These are phyloP conservation scores for Hemitrygon akajei DNA, from an alignment of 2,797 vertebrate genomes.

Conservation along the genomic window DNA sequence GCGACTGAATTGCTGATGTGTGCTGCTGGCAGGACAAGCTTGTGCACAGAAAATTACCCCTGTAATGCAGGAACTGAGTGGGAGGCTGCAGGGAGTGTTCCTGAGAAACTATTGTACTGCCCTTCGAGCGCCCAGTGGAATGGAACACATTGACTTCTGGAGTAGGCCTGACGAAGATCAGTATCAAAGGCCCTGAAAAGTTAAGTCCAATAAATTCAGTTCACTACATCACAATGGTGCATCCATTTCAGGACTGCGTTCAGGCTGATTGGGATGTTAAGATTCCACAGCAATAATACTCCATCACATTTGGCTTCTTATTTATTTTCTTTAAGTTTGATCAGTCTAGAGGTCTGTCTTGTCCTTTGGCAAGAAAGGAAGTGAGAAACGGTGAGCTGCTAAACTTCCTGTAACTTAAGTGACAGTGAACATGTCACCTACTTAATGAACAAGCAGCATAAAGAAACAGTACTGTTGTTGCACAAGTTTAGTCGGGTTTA, in stretches of 20 bases:
- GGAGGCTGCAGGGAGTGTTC: not conserved
- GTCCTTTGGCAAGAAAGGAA: not conserved
- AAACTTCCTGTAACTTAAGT: not conserved
- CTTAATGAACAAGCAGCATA: not conserved
- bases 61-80: not conserved
- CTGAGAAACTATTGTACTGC: not conserved
- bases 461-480: not conserved
- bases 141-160: not conserved
- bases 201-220: not conserved
- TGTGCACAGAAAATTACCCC: not conserved
- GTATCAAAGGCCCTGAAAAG: not conserved
- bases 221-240: too few species aligned
- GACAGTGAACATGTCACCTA: not conserved
- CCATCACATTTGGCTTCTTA: not conserved
- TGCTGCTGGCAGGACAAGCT: not conserved
- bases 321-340: not conserved
- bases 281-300: not conserved
- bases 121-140: not conserved
- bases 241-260: not conserved
- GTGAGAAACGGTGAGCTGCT: not conserved
- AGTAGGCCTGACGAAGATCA: not conserved
- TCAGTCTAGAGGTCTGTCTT: not conserved
- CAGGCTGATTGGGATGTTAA: too few species aligned
- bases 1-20: not conserved
- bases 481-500: not conserved